phyloP scores from a whole-genome alignment of 1,140 invertebrate genomes.

The Oryctes rhinoceros region DNA sequence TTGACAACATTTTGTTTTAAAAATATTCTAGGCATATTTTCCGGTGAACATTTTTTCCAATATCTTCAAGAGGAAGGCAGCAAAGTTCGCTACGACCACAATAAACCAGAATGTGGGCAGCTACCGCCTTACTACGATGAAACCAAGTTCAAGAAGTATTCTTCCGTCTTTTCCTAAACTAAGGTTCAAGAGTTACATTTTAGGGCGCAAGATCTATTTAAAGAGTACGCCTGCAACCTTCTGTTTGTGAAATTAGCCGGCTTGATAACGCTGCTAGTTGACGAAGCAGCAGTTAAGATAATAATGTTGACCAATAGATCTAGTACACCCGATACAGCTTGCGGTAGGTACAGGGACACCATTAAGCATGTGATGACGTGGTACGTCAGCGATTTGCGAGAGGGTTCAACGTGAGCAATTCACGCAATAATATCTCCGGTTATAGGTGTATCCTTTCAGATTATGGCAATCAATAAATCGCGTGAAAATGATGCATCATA shows the following conservation, averaged over 20 bases:
- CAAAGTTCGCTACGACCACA: not conserved
- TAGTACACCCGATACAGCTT: not conserved
- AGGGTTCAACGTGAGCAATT: not conserved
- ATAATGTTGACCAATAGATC: not conserved
- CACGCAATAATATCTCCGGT: not conserved
- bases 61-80: not conserved
- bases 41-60: not conserved
- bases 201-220: conserved; percentile 20
- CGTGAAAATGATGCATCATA: not conserved
- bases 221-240: not conserved
- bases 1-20: not conserved
- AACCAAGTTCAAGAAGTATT: not conserved
- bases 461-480: conserved; percentile 15
- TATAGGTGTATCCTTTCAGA: not conserved
- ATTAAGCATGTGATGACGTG: not conserved
- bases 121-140: conserved; percentile 16
- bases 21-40: not conserved
- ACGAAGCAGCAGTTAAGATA: not conserved
- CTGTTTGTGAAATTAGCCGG: conserved; percentile 21
- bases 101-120: not conserved
- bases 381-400: conserved; percentile 13
- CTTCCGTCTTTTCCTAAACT: not conserved
- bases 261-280: not conserved
- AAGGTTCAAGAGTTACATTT: not conserved
- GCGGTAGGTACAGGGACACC: not conserved